Evolutionary conservation across 2,888 invertebrate species (phyloP), one percentile per base, ranked within the genome.

Genomic region (Coecobrya sp.): DNA sequence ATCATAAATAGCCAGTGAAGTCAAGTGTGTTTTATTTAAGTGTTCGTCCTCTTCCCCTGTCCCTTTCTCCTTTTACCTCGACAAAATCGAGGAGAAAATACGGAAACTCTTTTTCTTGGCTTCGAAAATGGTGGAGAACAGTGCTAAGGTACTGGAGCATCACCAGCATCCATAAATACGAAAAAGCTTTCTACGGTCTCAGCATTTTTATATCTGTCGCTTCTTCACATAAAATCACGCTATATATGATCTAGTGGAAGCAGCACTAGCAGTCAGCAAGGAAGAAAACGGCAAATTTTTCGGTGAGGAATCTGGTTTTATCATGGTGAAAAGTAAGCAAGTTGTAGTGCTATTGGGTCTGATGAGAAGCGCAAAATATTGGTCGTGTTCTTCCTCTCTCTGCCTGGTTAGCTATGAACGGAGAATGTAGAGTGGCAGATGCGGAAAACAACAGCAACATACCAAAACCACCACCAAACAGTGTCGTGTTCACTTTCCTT

Each of bases 281-380:
- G 1, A 59, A 13, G 59, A 59, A 11, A 19, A n/a, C 59, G 19
- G 59, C 52, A 10, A 10, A 16, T 16, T 11, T 10, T 52, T 52
- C 52, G n/a, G 1, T 52, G 2, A 2, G 11, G 52, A 52, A n/a
- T 52, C 52, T 52, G n/a, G n/a, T 8, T 22, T 8, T 59, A 59
- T 19, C 49, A 49, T 3, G 49, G 49, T 49, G 49, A 10, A 7
- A 49, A 49, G 11, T 10, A 10, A 13, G 11, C 49, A 49, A 49
- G 13, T 13, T 49, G 49, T 3, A 49, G 49, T 10, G 13, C 1
- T 10, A 85, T 85, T 70, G 49, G 49, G 22, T 49, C 68, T 85
- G 85, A 85, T 70, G 85, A 85, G 42, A 49, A 85, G 49, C 65
- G 25, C 30, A 68, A 49, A 85, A 85, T 85, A 70, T 85, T 85